Evolutionary conservation across 2,888 invertebrate genomes (phyloP), one percentile per base, ranked within the genome.

Genomic region (Sesia apiformis): DNA sequence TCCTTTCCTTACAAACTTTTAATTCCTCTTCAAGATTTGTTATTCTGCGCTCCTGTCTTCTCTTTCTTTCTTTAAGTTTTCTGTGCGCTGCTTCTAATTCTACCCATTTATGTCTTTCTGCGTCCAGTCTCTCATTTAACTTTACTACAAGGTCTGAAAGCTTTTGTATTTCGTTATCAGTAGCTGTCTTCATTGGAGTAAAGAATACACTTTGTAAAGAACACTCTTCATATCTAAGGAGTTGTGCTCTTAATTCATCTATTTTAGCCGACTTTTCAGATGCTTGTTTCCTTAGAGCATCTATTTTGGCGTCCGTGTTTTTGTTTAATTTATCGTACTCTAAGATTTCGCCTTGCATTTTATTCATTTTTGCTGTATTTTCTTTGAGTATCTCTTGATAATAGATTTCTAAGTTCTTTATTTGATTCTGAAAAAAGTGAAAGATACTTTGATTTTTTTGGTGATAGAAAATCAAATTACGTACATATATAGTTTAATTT

Each of bases 161-260:
- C 52, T 91, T 84, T 56, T 91, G 82, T 8, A 92, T 90, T 78
- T 94, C 93, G 51, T 91, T 91, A 69, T 93, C 92, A 0, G 91
- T 90, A 0, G 91, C 91, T 3, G 90, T 85, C 62, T 90, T 90
- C 80, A 91, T 82, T 4, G 90, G 90, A 38, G 86, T 85, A 52
- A 88, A 90, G 58, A 89, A 89, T 4, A 90, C 80, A 58, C 85
- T 88, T 69, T 89, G 88, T 38, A 90, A 62, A 1, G 89, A 89
- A 62, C 84, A 86, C 56, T 90, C 86, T 61, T 90, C 87, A 23
- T 89, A 87, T 60, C 84, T 77, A 38, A 83, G 56, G 2, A 90
- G 66, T 54, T 90, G 89, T 3, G 80, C 82, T 64, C 87, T 74
- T 1, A 91, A 62, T 61, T 89, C 86, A 54, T 89, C 88, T 49